These are phyloP conservation scores for Agrotis puta DNA, from an alignment of 2,888 invertebrate species.

Conservation along the genomic window DNA sequence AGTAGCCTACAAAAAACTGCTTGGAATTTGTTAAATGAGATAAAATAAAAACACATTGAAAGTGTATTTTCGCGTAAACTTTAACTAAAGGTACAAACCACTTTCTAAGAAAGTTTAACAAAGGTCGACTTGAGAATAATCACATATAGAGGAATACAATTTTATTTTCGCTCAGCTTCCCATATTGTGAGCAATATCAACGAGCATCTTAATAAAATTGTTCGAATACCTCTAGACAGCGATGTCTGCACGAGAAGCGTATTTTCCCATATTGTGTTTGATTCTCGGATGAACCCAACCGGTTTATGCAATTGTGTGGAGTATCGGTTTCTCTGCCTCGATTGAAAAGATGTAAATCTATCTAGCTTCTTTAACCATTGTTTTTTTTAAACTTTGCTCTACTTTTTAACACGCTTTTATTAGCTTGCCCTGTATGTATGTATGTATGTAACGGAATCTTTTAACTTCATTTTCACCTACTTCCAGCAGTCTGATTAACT, in stretches of 20 bases:
- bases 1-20: not conserved
- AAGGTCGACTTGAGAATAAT: not conserved
- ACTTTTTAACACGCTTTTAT: too few species aligned
- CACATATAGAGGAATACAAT: slow-evolving; percentile 17
- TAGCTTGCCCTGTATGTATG: too few species aligned
- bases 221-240: not conserved
- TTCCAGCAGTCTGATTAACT: too few species aligned
- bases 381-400: too few species aligned
- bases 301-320: slow-evolving; percentile 17
- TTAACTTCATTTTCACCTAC: too few species aligned
- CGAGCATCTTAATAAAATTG: not conserved
- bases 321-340: not conserved
- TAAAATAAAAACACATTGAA: not conserved
- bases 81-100: too few species aligned
- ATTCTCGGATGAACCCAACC: not conserved
- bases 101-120: too few species aligned
- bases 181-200: not conserved
- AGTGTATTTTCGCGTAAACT: not conserved
- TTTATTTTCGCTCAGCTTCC: slow-evolving; percentile 4
- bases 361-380: not conserved
- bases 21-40: not conserved
- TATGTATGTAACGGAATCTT: too few species aligned
- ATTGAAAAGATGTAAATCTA: not conserved
- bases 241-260: not conserved
- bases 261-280: slow-evolving; percentile 27